phyloP scores from a whole-genome alignment of 2,888 invertebrate species.

The Liposcelis brunnea region DNA sequence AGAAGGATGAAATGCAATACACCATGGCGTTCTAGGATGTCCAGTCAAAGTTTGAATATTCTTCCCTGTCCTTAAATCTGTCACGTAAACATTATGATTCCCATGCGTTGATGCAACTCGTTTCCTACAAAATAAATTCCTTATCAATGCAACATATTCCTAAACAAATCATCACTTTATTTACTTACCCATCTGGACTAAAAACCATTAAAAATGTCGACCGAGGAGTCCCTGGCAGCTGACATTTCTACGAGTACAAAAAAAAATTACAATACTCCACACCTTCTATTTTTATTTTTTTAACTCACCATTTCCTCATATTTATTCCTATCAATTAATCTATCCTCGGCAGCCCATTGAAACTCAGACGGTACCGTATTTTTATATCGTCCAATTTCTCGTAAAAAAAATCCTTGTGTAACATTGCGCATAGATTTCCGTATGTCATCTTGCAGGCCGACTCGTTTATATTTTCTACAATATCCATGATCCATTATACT shows the following conservation, averaged over 20 bases:
- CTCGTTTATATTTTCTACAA: no score
- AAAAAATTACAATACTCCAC: background rate
- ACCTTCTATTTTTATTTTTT: constrained; percentile 10
- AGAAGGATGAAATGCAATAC: constrained; percentile 73
- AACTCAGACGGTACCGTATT: constrained; percentile 25
- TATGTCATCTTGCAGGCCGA: no score
- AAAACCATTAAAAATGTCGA: constrained; percentile 77
- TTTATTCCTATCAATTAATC: constrained; percentile 36
- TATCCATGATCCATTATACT: no score
- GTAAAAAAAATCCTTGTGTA: background rate
- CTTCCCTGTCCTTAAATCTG: constrained; percentile 59
- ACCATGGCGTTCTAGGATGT: constrained; percentile 82
- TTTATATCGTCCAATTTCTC: background rate
- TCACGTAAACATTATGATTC: constrained; percentile 74
- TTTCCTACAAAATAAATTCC: constrained; percentile 33
- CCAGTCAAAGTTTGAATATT: constrained; percentile 59
- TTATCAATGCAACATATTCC: constrained; percentile 8
- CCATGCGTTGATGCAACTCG: constrained; percentile 78
- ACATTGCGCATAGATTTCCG: background rate
- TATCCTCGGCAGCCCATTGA: constrained; percentile 45
- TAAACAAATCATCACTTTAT: constrained; percentile 3
- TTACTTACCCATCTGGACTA: constrained; percentile 64
- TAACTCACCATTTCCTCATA: constrained; percentile 40
- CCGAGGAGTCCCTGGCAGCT: constrained; percentile 54
- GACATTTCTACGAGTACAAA: constrained; percentile 39